These are phyloP conservation scores for Eretmochelys imbricata DNA, from an alignment of 2,113 vertebrate species.

Conservation along the genomic window DNA sequence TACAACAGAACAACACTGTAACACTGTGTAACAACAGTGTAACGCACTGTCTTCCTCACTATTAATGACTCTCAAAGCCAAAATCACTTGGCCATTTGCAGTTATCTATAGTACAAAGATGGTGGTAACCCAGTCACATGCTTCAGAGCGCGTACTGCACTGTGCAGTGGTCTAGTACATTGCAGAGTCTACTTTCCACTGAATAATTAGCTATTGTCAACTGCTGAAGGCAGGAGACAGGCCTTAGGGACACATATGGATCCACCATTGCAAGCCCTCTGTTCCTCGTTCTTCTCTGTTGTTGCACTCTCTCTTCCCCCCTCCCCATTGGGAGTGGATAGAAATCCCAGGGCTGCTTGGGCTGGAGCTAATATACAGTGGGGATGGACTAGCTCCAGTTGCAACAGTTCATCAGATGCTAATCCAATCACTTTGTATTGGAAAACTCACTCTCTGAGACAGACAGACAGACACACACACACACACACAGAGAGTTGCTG, in stretches of 20 bases:
- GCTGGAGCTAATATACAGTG: no score
- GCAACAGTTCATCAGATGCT: no score
- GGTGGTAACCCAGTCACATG: neutral
- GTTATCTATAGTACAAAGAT: neutral
- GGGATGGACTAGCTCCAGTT: no score
- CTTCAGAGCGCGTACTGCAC: neutral
- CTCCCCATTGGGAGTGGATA: neutral
- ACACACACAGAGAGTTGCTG: no score
- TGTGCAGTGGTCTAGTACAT: neutral
- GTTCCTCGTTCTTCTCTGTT: neutral
- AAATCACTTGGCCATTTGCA: fast-evolving
- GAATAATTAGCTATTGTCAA: neutral
- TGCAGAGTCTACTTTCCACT: neutral
- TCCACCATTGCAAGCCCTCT: neutral
- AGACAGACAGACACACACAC: no score
- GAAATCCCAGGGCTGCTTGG: no score
- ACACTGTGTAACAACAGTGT: no score
- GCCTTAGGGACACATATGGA: neutral
- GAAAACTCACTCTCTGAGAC: no score
- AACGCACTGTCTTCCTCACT: fast-evolving
- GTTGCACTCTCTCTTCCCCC: neutral
- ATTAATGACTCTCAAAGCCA: fast-evolving
- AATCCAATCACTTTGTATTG: no score
- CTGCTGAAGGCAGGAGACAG: neutral
- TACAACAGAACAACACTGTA: no score